Percentiles rank a stretch among this genome's conserved stretches.
phyloP scores from a whole-genome alignment of 2,113 vertebrate genomes.

The Crocuta crocuta region DNA sequence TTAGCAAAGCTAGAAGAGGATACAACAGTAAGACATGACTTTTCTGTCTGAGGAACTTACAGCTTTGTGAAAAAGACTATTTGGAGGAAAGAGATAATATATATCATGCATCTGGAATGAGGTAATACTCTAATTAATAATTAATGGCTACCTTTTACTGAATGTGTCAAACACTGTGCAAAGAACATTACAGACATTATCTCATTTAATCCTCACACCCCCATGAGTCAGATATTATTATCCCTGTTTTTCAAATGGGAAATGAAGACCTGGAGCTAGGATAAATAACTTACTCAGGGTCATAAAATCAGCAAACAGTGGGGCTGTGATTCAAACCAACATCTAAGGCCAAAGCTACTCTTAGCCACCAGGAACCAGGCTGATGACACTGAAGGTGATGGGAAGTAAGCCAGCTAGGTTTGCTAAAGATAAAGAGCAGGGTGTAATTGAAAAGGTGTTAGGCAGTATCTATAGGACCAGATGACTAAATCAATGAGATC shows the following conservation, averaged over 20 bases:
- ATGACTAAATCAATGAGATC: background rate
- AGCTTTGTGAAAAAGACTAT: background rate
- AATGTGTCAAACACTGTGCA: conserved; percentile 24
- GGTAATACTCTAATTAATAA: conserved; percentile 54
- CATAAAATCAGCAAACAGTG: conserved; percentile 45
- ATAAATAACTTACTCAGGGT: conserved; percentile 40
- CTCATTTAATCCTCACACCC: conserved; percentile 37
- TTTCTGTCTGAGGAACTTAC: background rate
- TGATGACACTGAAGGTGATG: background rate
- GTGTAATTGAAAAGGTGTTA: background rate
- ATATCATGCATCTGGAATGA: conserved; percentile 12
- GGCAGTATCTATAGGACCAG: background rate
- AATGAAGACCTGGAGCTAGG: conserved; percentile 32
- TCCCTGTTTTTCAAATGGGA: conserved; percentile 35
- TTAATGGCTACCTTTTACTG: conserved; percentile 55
- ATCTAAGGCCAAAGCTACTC: background rate
- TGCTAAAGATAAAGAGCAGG: background rate
- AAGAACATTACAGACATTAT: conserved; percentile 59
- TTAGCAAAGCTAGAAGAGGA: background rate
- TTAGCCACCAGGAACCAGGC: background rate
- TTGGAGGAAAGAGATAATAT: background rate
- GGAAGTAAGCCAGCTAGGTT: background rate
- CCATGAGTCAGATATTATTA: conserved; percentile 36
- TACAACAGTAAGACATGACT: background rate
- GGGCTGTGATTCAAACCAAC: conserved; percentile 24